phyloP scores from a whole-genome alignment of 2,888 invertebrate genomes.

The Abrostola tripartita region DNA sequence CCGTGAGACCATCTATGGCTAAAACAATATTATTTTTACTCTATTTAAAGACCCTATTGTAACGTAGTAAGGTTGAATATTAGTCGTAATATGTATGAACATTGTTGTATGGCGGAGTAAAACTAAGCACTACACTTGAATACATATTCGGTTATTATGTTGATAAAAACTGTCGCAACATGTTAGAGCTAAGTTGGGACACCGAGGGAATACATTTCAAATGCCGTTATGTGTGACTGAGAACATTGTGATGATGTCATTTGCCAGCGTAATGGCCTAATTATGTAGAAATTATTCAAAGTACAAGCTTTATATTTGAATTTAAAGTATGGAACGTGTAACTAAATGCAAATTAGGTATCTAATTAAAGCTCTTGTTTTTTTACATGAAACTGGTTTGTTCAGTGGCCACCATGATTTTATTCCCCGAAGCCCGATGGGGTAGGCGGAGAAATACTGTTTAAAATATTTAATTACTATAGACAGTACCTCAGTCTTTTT shows the following conservation, averaged over 20 bases:
- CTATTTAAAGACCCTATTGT: slow-evolving; percentile 53
- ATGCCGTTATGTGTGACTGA: slow-evolving; percentile 59
- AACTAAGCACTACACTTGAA: slow-evolving; percentile 76
- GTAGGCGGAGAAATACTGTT: slow-evolving; percentile 1
- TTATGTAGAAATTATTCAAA: slow-evolving; percentile 43
- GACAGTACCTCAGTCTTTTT: too few species aligned
- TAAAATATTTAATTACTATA: neutral
- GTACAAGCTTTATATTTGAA: slow-evolving; percentile 35
- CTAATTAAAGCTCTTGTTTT: slow-evolving; percentile 23
- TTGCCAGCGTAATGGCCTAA: slow-evolving; percentile 45
- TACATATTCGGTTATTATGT: slow-evolving; percentile 84
- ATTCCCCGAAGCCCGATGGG: neutral
- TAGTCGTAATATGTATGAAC: slow-evolving; percentile 20
- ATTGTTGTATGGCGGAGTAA: slow-evolving; percentile 56
- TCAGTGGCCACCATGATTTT: neutral
- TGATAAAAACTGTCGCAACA: slow-evolving; percentile 80
- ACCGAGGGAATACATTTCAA: slow-evolving; percentile 64
- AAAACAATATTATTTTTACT: slow-evolving; percentile 49
- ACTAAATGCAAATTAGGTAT: slow-evolving; percentile 35
- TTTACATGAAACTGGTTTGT: neutral
- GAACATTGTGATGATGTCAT: slow-evolving; percentile 53
- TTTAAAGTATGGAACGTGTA: slow-evolving; percentile 36
- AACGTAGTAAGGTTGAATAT: slow-evolving; percentile 59
- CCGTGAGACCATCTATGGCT: slow-evolving; percentile 73
- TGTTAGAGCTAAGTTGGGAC: slow-evolving; percentile 68